These are phyloP conservation scores for Halichoeres trimaculatus DNA, from an alignment of 2,113 vertebrate species.

Conservation along the genomic window DNA sequence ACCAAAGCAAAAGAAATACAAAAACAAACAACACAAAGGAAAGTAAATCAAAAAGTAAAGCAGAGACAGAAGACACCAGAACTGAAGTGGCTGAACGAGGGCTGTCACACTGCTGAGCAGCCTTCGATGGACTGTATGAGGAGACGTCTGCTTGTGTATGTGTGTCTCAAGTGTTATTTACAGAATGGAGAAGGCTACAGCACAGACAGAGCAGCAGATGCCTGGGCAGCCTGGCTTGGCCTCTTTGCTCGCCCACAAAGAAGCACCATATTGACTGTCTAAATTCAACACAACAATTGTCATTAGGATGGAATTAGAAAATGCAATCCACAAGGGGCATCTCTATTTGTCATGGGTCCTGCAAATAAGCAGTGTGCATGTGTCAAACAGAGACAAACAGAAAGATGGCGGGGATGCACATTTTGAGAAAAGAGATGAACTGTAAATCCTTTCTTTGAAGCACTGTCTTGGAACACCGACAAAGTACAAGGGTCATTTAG, in stretches of 20 bases:
- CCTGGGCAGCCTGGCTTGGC: slow-evolving; percentile 41
- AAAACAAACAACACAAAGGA: neutral
- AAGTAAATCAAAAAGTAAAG: neutral
- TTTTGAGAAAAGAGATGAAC: slow-evolving; percentile 21
- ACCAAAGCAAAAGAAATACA: neutral
- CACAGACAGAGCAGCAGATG: slow-evolving; percentile 56
- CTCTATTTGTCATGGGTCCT: slow-evolving; percentile 17
- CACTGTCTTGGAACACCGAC: slow-evolving; percentile 19
- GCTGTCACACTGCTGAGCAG: neutral
- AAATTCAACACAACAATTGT: slow-evolving; percentile 28
- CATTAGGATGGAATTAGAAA: slow-evolving; percentile 41
- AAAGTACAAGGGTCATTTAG: slow-evolving; percentile 40
- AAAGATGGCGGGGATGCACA: too few relatives aligned
- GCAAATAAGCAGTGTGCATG: too few relatives aligned
- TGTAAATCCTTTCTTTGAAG: slow-evolving; percentile 17
- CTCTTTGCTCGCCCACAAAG: slow-evolving; percentile 42
- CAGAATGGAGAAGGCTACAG: slow-evolving; percentile 18
- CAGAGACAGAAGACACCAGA: neutral
- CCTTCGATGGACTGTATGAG: neutral
- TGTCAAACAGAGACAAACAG: neutral
- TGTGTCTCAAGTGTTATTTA: slow-evolving; percentile 44
- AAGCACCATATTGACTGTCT: slow-evolving; percentile 52
- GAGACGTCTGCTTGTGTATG: slow-evolving; percentile 22
- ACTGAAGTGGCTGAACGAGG: neutral
- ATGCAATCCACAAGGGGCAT: slow-evolving; percentile 11